Percentiles rank a stretch among this genome's conserved stretches.
Conservation (phyloP, 1,140 invertebrate genomes). For the Drosophila elegans region DNA sequence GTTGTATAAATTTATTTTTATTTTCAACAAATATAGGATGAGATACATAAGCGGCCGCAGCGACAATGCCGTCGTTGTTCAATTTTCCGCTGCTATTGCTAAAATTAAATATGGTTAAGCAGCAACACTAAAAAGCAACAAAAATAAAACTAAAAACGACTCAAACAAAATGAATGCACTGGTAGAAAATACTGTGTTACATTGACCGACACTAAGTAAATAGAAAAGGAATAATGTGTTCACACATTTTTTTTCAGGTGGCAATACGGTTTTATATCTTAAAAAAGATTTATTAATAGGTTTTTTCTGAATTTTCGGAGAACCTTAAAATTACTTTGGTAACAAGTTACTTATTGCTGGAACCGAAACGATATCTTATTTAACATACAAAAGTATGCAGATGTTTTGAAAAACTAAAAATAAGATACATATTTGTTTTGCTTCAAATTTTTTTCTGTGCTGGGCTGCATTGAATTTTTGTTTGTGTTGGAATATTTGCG, state of each 20-base stretch:
- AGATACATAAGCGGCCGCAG: constrained; percentile 18
- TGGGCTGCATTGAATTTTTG: constrained; percentile 24
- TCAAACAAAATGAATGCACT: constrained; percentile 2
- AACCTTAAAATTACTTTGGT: background rate
- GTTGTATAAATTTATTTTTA: constrained; percentile 63
- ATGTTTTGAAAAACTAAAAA: too few relatives aligned
- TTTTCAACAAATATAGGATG: constrained; percentile 67
- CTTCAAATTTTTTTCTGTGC: background rate
- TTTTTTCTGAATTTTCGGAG: background rate
- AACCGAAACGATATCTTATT: too few relatives aligned
- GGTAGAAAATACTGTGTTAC: background rate
- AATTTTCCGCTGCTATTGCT: constrained; percentile 70
- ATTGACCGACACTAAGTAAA: too few relatives aligned
- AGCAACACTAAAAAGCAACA: constrained; percentile 20
- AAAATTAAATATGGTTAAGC: constrained; percentile 71
- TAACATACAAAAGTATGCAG: too few relatives aligned
- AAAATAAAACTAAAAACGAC: constrained; percentile 9
- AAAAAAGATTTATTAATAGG: too few relatives aligned
- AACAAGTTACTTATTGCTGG: constrained; percentile 5
- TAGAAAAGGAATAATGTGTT: too few relatives aligned
- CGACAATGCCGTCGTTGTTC: constrained; percentile 46
- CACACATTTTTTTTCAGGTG: too few relatives aligned
- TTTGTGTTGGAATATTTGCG: constrained; percentile 35
- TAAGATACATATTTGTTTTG: background rate
- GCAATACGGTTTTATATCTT: too few relatives aligned